Conservation (phyloP, 2,113 vertebrate species). For the Mungos mungo region DNA sequence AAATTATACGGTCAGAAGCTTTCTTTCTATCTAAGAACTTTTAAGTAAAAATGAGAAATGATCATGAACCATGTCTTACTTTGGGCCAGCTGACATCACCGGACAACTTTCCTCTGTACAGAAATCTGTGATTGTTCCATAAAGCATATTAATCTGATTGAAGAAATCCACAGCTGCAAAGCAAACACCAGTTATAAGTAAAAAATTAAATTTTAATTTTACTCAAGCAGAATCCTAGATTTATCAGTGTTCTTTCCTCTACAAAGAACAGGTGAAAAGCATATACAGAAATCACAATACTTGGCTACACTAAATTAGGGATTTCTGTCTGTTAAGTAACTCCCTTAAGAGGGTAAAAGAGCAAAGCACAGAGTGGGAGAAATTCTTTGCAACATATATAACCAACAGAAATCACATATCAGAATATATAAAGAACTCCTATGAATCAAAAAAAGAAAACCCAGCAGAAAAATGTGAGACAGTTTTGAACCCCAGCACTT, state of each 20-base stretch:
- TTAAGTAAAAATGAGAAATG: slow-evolving; percentile 10
- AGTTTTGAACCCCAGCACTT: neutral
- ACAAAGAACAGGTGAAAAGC: neutral
- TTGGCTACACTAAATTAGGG: neutral
- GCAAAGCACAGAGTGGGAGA: neutral
- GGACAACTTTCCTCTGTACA: slow-evolving; percentile 92
- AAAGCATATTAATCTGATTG: slow-evolving; percentile 95
- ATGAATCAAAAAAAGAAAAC: neutral
- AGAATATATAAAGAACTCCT: neutral
- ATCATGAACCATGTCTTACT: slow-evolving; percentile 82
- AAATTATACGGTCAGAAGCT: neutral
- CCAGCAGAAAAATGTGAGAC: neutral
- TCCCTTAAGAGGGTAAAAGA: neutral
- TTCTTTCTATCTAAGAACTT: slow-evolving; percentile 14
- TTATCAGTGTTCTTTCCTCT: neutral
- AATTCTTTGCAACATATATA: neutral
- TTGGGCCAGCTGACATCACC: slow-evolving; percentile 92
- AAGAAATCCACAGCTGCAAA: slow-evolving; percentile 92
- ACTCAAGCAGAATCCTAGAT: slow-evolving; percentile 16
- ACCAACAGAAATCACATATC: neutral
- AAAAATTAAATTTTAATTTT: slow-evolving; percentile 35
- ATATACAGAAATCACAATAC: neutral
- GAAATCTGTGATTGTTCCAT: slow-evolving; percentile 93
- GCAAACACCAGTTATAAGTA: slow-evolving; percentile 34
- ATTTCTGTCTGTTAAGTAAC: neutral